Evolutionary conservation across 1,140 invertebrate genomes (phyloP), one percentile per base, ranked within the genome.

Genomic region (Brachionus koreanus): DNA sequence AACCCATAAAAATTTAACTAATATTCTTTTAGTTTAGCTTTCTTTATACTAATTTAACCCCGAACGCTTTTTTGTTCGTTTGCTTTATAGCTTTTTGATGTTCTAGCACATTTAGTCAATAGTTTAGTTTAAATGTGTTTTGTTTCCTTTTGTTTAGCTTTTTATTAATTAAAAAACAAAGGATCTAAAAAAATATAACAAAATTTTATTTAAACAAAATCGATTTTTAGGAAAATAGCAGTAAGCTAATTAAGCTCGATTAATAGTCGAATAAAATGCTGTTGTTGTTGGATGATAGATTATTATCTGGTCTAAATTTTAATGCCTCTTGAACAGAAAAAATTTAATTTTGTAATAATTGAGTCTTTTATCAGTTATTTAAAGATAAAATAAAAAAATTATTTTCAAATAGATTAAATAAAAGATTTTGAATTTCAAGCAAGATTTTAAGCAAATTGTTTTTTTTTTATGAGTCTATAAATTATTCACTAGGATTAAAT

Each of bases 211-310:
- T 65, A 65, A 23, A 33, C 25, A 65, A 29, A 23, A 35, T 10
- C 6, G 5, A 12, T 57, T 57, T 10, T 10, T 57, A 65, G 33
- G 13, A 35, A 65, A 33, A 65, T 65, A 65, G 23, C 13, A 65
- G 7, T 7, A 19, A 57, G 52, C n/a, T 57, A 5, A 57, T 72
- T 72, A 42, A 25, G 67, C 33, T 72, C 37, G 10, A 16, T 37
- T 35, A n/a, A 13, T 35, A 12, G 25, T 33, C 63, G 19, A 72
- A 65, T 29, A 65, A 33, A 29, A 72, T 42, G 67, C 67, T 74
- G 69, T 74, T 74, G 69, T 74, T 74, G 69, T 74, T 74, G 69
- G 43, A 74, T 74, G 25, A 39, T 46, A 42, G 33, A 65, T 74
- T 5, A 5, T 12, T 49, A 74, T 74, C 69, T 74, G 69, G 43